phyloP scores from a whole-genome alignment of 2,797 vertebrate genomes.

The Yasuhikotakia modesta region DNA sequence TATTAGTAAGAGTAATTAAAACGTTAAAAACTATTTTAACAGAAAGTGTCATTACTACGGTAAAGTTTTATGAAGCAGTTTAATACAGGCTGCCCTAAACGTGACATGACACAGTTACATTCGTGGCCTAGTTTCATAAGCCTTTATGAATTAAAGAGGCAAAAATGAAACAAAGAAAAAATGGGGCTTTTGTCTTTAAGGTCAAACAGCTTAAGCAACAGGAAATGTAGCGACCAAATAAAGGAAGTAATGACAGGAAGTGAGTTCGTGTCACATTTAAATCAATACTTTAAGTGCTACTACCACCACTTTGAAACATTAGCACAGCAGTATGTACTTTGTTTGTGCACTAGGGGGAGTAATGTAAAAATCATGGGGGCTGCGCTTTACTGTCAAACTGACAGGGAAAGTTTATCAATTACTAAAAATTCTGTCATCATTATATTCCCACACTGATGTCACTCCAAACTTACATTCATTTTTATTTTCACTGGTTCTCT shows the following conservation, averaged over 20 bases:
- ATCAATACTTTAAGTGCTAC: not conserved
- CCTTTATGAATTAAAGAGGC: not conserved
- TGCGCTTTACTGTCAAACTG: not conserved
- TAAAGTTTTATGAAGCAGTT: too few species aligned
- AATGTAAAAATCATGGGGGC: not conserved
- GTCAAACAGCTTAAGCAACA: not conserved
- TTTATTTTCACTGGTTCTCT: too few species aligned
- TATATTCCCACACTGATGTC: not conserved
- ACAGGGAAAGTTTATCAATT: too few species aligned
- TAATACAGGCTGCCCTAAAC: not conserved
- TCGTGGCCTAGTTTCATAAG: not conserved
- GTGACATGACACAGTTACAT: not conserved
- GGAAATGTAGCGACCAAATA: not conserved
- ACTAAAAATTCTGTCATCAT: too few species aligned
- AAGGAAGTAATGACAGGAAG: not conserved
- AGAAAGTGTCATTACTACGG: not conserved
- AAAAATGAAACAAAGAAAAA: not conserved
- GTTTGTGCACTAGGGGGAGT: constrained; percentile 17
- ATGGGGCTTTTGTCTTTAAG: not conserved
- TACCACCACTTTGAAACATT: not conserved
- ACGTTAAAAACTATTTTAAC: not conserved
- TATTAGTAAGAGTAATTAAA: too few species aligned
- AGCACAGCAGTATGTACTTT: not conserved
- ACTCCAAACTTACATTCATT: not conserved
- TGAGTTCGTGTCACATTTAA: not conserved